Evolutionary conservation across 2,113 vertebrate species (phyloP), one percentile per base, ranked within the genome.

Genomic region (Syngnathus floridae): DNA sequence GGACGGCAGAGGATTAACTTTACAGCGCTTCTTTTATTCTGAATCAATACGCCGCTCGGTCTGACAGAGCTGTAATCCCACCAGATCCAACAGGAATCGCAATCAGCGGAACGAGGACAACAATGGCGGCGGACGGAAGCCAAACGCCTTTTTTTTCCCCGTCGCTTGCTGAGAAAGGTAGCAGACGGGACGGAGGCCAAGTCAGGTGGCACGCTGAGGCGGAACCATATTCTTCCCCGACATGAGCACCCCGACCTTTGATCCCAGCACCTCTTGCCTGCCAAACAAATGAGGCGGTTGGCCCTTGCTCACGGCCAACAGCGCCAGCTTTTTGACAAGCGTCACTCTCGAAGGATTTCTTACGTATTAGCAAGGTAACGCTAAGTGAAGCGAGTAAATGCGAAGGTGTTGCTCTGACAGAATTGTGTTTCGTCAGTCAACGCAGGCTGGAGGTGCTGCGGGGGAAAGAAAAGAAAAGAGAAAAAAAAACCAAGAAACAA

Each of bases 1-100:
- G 54, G 54, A 56, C 13, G 54, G 52, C 54, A 35, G 54, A 14
- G 54, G 54, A 56, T 56, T 56, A 56, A 56, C 54, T 56, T 56
- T 56, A 56, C 54, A 55, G 13, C 22, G 14, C 35, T 56, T 56
- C 54, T 56, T 56, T 56, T 40, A 37, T 59, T 59, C 17, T 11
- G 37, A 59, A 59, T 59, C 36, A 59, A 59, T 59, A 19, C 16
- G 36, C 57, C 10, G 38, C 4, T 38, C 19, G 36, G 9, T 59
- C 19, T 38, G 17, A 38, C 19, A 21, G 17, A 38, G 40, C 37
- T 40, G 37, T 60, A 21, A 60, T 60, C 58, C 58, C 17, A 5
- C 17, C 40, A 60, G 37, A 60, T 38, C 58, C 11, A 10, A 13
- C 37, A 21, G 21, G 19, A 60, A 59, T 56, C 16, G 54, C 57